phyloP scores from a whole-genome alignment of 2,888 invertebrate genomes.

The Phalera bucephala region DNA sequence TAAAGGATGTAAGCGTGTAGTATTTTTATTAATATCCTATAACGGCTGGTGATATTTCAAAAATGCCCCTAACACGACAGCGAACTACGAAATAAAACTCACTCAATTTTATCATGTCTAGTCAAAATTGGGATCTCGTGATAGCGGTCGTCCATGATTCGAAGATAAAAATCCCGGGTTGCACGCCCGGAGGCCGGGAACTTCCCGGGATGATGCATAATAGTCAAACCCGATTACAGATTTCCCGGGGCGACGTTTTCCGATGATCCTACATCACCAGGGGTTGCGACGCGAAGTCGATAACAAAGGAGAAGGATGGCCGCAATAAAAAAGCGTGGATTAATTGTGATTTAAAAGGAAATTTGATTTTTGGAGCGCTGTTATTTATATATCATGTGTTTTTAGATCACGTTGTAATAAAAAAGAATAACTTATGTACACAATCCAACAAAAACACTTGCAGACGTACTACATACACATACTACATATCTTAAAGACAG shows the following conservation, averaged over 20 bases:
- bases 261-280: conserved; percentile 49
- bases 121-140: conserved; percentile 33
- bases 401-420: neutral
- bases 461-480: no score
- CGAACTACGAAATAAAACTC: neutral
- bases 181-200: conserved; percentile 30
- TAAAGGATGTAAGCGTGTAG: no score
- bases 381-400: no score
- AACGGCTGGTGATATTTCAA: no score
- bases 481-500: no score
- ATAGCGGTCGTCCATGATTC: conserved; percentile 43
- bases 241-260: conserved; percentile 62
- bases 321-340: neutral
- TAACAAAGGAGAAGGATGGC: no score
- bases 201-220: conserved; percentile 53
- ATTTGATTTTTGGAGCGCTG: neutral
- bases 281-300: conserved; percentile 21
- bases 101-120: conserved; percentile 11
- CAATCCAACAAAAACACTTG: no score
- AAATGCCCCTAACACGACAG: no score
- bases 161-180: conserved; percentile 50
- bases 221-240: conserved; percentile 73
- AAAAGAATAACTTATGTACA: neutral
- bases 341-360: neutral
- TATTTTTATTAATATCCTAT: no score